Percentiles rank a stretch among this genome's conserved stretches.
These are phyloP conservation scores for Emydura subglobosa DNA, from an alignment of 2,113 vertebrate genomes.

Conservation along the genomic window DNA sequence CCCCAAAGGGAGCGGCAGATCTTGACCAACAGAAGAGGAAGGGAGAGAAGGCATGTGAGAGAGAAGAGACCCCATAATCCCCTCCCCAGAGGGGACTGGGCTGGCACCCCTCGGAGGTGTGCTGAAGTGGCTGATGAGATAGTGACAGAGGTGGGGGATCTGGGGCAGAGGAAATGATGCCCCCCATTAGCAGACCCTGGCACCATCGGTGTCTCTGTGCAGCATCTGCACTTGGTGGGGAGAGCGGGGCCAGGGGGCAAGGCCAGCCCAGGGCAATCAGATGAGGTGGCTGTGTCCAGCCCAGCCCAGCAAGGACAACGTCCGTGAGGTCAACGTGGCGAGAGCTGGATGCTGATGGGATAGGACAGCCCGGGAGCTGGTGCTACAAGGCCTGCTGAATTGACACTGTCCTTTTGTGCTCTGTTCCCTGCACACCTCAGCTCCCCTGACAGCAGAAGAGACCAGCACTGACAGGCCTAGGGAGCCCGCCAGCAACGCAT, in stretches of 20 bases:
- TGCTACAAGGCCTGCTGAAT: slow-evolving; percentile 2
- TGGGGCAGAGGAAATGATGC: not conserved
- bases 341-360: not conserved
- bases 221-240: not conserved
- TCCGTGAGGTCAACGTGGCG: rapidly evolving
- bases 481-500: slow-evolving; percentile 54
- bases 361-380: slow-evolving; percentile 38
- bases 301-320: rapidly evolving
- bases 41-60: not conserved
- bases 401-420: slow-evolving; percentile 61
- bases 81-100: not conserved
- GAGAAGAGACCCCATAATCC: not conserved
- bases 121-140: not conserved
- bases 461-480: not conserved
- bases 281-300: rapidly evolving
- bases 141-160: not conserved
- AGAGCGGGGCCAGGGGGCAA: not conserved
- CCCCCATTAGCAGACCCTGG: not conserved
- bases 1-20: not conserved
- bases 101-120: rapidly evolving
- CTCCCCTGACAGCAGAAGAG: not conserved
- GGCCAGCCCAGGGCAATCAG: not conserved
- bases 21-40: not conserved
- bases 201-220: not conserved
- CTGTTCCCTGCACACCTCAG: not conserved